These are phyloP conservation scores for Piaya cayana DNA, from an alignment of 2,113 vertebrate species.

Conservation along the genomic window DNA sequence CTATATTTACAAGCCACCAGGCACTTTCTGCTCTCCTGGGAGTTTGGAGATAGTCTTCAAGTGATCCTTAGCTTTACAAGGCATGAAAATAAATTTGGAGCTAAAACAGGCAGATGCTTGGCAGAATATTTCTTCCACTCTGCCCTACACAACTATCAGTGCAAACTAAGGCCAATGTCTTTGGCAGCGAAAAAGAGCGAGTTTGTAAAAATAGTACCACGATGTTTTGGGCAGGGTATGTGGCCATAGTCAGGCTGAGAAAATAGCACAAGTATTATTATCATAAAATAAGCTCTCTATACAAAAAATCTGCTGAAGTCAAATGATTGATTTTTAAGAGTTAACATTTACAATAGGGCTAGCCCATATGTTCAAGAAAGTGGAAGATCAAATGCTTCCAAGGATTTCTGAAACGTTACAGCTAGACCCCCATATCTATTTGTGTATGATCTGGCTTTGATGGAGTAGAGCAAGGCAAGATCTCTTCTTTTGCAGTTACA, in stretches of 20 bases:
- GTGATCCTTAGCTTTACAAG: constrained; percentile 33
- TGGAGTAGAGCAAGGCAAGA: neutral
- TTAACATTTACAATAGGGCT: neutral
- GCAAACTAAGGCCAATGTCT: neutral
- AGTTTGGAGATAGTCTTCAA: constrained; percentile 21
- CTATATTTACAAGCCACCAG: neutral
- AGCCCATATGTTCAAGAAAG: neutral
- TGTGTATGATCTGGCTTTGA: neutral
- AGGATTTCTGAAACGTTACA: neutral
- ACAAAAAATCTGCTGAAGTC: neutral
- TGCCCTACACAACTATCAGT: neutral
- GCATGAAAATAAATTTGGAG: constrained; percentile 42
- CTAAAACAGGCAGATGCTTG: constrained; percentile 33
- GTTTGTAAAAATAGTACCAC: constrained; percentile 17
- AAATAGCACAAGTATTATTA: neutral
- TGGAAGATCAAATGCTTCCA: neutral
- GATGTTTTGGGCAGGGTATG: constrained; percentile 19
- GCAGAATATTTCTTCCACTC: neutral
- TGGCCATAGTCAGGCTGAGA: neutral
- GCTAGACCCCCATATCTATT: neutral
- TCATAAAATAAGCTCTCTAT: neutral
- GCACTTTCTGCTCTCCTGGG: neutral
- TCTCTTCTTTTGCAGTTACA: neutral
- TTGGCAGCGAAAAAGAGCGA: constrained; percentile 1
- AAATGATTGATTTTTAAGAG: neutral